phyloP scores from a whole-genome alignment of 2,113 vertebrate genomes.

The Micronycteris hirsuta region DNA sequence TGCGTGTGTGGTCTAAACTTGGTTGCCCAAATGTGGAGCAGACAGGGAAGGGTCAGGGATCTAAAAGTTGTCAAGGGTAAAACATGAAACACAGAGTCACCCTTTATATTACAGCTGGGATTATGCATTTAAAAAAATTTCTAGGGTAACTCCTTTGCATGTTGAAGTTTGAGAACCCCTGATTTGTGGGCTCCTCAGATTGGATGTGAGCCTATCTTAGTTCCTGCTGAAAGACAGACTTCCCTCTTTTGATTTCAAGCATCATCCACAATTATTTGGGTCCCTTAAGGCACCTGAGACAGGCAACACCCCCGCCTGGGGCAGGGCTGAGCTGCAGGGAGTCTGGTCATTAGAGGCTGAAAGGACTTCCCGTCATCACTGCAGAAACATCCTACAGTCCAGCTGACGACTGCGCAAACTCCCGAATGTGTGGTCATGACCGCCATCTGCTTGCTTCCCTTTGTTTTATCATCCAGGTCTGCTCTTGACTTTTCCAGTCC shows the following conservation, averaged over 20 bases:
- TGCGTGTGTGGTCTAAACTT: background rate
- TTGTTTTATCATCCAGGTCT: background rate
- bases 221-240: background rate
- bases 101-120: background rate
- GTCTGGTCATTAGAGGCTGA: background rate
- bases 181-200: background rate
- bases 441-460: background rate
- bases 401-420: background rate
- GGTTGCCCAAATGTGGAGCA: background rate
- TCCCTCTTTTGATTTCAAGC: background rate
- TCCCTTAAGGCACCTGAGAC: accelerated
- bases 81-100: background rate
- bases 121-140: background rate
- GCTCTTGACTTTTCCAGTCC: background rate
- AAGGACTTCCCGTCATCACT: background rate
- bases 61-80: background rate
- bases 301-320: background rate
- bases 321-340: background rate
- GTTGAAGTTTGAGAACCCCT: background rate
- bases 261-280: background rate
- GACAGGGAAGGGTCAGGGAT: background rate
- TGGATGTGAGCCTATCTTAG: background rate
- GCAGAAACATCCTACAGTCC: background rate
- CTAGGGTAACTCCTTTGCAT: background rate
- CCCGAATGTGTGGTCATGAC: background rate